Evolutionary conservation across 2,888 invertebrate genomes (phyloP), one percentile per base, ranked within the genome.

Genomic region (Pemphredon lugubris): DNA sequence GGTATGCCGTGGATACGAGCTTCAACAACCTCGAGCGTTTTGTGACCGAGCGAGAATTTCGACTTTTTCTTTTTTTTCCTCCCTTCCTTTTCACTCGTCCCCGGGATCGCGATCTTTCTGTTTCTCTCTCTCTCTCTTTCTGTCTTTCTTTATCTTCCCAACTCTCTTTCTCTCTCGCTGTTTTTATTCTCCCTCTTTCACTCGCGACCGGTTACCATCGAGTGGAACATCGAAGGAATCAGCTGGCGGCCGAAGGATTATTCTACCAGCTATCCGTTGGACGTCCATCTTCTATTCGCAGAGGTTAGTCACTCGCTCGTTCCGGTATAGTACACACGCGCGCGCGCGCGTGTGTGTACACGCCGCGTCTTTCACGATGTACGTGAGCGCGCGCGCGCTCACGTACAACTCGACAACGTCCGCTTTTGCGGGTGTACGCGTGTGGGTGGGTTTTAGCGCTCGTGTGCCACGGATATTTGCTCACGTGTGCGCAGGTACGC

Each of bases 271-370:
- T 23, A 30, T 40, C 50, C 16, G 50, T 2, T n/a, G 42, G 57
- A 44, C 80, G 69, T 69, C 76, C 77, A 76, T 80, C 80, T 79
- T 81, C 81, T 77, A 79, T 79, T 79, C 79, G 50, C 76, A 79
- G 77, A 81, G 81, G 81, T 81, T 81, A 81, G 81, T 80, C 80
- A 80, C 80, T 77, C 79, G 70, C 58, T 58, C 78, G 81, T 80
- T 80, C 79, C 79, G 79, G 79, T 78, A 75, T 73, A 64, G 63
- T 77, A 75, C 74, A 67, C 77, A 63, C 47, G 61, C 72, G 67
- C 40, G 53, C 53, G 32, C 44, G 58, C 44, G n/a, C n/a, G 34
- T 34, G n/a, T n/a, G n/a, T n/a, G 34, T 11, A n/a, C 9, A 9
- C 1, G 9, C 4, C n/a, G 34, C n/a, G 11, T 34, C n/a, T 34